phyloP scores from a whole-genome alignment of 2,888 invertebrate genomes.

The Pantelozetes paolii region DNA sequence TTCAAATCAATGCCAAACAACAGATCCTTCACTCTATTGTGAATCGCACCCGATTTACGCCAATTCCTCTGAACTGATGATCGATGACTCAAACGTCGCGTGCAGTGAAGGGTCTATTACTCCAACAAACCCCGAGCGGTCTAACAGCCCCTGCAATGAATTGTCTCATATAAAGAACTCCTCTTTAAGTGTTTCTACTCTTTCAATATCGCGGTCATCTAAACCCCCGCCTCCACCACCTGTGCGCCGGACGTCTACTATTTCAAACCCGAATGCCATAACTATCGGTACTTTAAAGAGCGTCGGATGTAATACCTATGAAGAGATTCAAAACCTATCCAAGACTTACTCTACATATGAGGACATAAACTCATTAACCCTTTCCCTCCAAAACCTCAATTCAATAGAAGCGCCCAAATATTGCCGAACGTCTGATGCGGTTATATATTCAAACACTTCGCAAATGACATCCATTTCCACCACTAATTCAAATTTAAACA shows the following conservation, averaged over 20 bases:
- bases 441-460: constrained; percentile 13
- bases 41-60: constrained; percentile 28
- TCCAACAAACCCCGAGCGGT: constrained; percentile 38
- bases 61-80: constrained; percentile 10
- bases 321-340: constrained; percentile 34
- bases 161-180: constrained; percentile 10
- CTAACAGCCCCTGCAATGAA: constrained; percentile 4
- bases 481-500: not conserved
- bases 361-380: constrained; percentile 31
- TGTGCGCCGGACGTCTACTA: constrained; percentile 52
- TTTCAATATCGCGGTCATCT: constrained; percentile 45
- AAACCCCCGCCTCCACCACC: constrained; percentile 52
- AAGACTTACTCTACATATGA: constrained; percentile 39
- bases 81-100: constrained; percentile 7
- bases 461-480: not conserved
- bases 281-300: constrained; percentile 41
- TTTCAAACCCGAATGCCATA: constrained; percentile 48
- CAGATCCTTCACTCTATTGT: not conserved
- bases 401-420: not conserved
- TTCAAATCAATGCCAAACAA: constrained; percentile 3
- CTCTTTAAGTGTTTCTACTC: constrained; percentile 9
- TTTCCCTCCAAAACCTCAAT: constrained; percentile 30
- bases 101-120: constrained; percentile 43
- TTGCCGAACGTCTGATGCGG: not conserved
- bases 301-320: constrained; percentile 38